These are phyloP conservation scores for Argynnis bischoffii DNA, from an alignment of 2,888 invertebrate genomes.

Conservation along the genomic window DNA sequence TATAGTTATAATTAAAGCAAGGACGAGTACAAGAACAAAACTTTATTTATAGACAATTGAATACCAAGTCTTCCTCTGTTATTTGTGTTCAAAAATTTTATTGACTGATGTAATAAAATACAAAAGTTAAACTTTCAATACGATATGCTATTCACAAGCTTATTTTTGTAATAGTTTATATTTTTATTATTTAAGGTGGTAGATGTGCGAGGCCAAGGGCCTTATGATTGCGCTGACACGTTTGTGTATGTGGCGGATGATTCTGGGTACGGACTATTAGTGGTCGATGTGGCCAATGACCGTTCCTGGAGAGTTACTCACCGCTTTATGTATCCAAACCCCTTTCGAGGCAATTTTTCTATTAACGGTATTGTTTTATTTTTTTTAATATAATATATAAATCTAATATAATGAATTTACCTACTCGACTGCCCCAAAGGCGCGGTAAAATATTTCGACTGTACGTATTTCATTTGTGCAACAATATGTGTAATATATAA, in stretches of 20 bases:
- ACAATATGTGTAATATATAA: too few species aligned
- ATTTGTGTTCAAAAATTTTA: too few species aligned
- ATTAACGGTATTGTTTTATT: constrained; percentile 74
- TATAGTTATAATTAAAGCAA: too few species aligned
- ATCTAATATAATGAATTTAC: too few species aligned
- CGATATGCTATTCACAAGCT: background rate
- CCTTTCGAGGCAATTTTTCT: constrained; percentile 83
- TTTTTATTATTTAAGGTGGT: constrained; percentile 64
- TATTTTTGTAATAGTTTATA: background rate
- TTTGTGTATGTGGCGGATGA: constrained; percentile 88
- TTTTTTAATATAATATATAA: background rate
- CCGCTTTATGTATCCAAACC: constrained; percentile 86
- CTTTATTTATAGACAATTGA: background rate
- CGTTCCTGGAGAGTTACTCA: constrained; percentile 85
- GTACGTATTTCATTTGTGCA: too few species aligned
- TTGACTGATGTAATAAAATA: too few species aligned
- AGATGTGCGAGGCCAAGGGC: constrained; percentile 77
- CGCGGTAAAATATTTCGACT: too few species aligned
- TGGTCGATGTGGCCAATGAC: constrained; percentile 81
- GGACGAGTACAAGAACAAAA: background rate
- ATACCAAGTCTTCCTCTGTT: too few species aligned
- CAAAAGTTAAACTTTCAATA: background rate
- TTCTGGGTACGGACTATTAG: constrained; percentile 83
- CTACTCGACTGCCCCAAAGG: too few species aligned
- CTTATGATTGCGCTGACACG: constrained; percentile 80